Conservation (phyloP, 1,140 invertebrate species). For the Drosophila lacertosa region DNA sequence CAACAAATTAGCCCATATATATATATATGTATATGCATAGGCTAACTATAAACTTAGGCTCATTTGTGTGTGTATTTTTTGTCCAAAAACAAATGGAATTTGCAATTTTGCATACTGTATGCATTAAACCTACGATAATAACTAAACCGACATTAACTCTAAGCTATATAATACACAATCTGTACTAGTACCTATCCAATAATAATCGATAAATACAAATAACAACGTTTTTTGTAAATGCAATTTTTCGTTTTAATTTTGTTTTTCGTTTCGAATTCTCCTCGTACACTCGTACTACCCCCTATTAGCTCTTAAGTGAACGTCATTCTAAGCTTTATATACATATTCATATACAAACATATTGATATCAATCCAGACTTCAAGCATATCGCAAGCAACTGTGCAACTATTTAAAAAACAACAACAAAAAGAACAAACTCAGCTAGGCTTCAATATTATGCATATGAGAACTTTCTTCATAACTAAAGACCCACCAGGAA, state of each 20-base stretch:
- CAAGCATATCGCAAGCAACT: conserved; percentile 75
- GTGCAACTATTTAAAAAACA: conserved; percentile 52
- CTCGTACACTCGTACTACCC: background rate
- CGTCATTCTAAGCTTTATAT: conserved; percentile 31
- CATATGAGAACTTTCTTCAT: conserved; percentile 14
- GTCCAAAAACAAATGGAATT: conserved; percentile 46
- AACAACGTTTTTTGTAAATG: conserved; percentile 70
- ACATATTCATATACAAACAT: conserved; percentile 31
- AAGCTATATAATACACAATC: conserved; percentile 56
- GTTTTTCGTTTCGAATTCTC: conserved; percentile 33
- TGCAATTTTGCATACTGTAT: conserved; percentile 78
- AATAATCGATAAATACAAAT: conserved; percentile 67
- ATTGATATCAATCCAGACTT: conserved; percentile 64
- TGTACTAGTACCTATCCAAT: conserved; percentile 64
- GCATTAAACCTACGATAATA: conserved; percentile 70
- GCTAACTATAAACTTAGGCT: conserved; percentile 34
- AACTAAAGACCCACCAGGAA: conserved; percentile 41
- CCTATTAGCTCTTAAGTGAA: conserved; percentile 60
- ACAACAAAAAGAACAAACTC: conserved; percentile 50
- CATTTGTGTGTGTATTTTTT: conserved; percentile 66
- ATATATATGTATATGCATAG: background rate
- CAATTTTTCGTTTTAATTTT: conserved; percentile 40
- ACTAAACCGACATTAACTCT: conserved; percentile 50
- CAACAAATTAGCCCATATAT: conserved; percentile 27
- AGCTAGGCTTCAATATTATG: conserved; percentile 44